Evolutionary conservation across 2,888 invertebrate species (phyloP), one percentile per base, ranked within the genome.

Genomic region (Clunio marinus): DNA sequence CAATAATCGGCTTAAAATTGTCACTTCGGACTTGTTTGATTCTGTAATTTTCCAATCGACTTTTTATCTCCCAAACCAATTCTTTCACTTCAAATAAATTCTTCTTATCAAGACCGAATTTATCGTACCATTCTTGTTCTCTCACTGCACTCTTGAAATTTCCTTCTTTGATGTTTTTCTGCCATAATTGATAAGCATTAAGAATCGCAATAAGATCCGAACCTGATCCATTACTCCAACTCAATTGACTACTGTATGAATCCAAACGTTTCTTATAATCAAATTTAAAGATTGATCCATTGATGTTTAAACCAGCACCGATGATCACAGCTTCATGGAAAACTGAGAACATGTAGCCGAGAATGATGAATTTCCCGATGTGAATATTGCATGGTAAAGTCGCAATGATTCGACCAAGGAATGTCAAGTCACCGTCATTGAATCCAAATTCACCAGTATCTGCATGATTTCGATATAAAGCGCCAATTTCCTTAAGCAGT

Each of bases 401-500:
- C 0, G 91, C 87, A 87, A 96, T 89, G 0, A 96, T 82, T 7
- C 83, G 81, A 0, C 97, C 97, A 72, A 96, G 79, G 76, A 87
- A 89, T 0, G 95, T 96, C 57, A 97, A 74, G 71, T 94, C 90
- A 0, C 96, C 97, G 77, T 97, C 95, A n/a, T 83, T 80, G 0
- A 79, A 74, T 15, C 78, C 76, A 75, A 82, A 83, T 24, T 77
- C 74, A n/a, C n/a, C n/a, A 0, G 81, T 84, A 41, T 84, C 79
- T 0, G 82, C 76, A 0, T 83, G 84, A 32, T 83, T 83, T 69
- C 87, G 83, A 17, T 28, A 10, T 7, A 96, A 76, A 0, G 89
- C 96, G 7, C 96, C 94, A n/a, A 86, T 80, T 87, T 92, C 78
- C 32, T 70, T 70, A 2, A 97, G 80, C 46, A 86, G 80, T n/a